Conservation (phyloP, 1,140 invertebrate genomes). For the Zaprionus kolodkinae region DNA sequence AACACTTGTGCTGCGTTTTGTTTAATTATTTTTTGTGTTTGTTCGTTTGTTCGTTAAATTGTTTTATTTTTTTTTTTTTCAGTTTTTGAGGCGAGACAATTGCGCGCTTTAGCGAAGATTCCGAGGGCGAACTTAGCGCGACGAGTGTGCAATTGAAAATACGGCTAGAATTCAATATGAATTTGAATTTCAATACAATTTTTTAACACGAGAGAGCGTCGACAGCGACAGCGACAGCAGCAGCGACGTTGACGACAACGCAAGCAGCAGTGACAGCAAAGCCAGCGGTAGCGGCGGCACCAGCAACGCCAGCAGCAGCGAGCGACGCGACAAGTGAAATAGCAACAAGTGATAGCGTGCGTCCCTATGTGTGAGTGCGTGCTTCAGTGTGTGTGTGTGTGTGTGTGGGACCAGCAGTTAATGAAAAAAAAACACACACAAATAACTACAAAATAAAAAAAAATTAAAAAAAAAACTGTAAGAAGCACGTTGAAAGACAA, state of each 20-base stretch:
- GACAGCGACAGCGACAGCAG: slow-evolving; percentile 7
- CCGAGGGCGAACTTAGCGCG: slow-evolving; percentile 59
- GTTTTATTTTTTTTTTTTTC: neutral
- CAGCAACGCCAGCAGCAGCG: slow-evolving; percentile 38
- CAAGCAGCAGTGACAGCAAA: neutral
- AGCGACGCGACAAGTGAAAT: slow-evolving; percentile 61
- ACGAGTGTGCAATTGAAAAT: slow-evolving; percentile 78
- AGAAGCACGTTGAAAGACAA: slow-evolving; percentile 38
- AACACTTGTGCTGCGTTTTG: slow-evolving; percentile 34
- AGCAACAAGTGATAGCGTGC: slow-evolving; percentile 75
- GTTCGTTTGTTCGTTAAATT: slow-evolving; percentile 6
- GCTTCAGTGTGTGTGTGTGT: slow-evolving; percentile 31
- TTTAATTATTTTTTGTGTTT: slow-evolving; percentile 19
- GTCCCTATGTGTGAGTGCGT: slow-evolving; percentile 9
- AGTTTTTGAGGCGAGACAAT: slow-evolving; percentile 29
- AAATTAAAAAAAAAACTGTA: slow-evolving; percentile 19
- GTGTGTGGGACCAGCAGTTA: slow-evolving; percentile 53
- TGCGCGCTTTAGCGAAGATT: slow-evolving; percentile 35
- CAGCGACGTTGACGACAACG: slow-evolving; percentile 9
- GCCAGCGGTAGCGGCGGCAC: slow-evolving; percentile 21
- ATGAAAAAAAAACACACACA: slow-evolving; percentile 31
- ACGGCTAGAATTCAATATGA: slow-evolving; percentile 70
- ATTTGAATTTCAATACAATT: slow-evolving; percentile 80
- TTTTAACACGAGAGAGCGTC: slow-evolving; percentile 54
- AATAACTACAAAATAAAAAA: slow-evolving; percentile 21